Base-by-base conservation (phyloP, 2,888 invertebrate species). In the Dryadula phaetusa region DNA sequence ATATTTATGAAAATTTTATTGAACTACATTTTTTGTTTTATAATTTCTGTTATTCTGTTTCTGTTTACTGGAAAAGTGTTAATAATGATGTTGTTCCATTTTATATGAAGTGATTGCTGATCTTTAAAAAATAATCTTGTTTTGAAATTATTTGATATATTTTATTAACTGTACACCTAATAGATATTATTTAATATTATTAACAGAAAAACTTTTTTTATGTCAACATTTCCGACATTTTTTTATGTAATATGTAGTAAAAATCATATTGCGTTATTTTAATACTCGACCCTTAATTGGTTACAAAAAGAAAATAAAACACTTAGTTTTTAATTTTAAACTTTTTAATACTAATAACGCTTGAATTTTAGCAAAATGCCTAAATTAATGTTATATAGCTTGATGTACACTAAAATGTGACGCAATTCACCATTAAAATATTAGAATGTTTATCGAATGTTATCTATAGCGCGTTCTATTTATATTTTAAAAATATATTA, bases 381-480 rank as follows among this genome's bases (percentile, higher is more conserved):
- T 54, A 20, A n/a, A 37, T 22, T 20, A 40, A 22, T n/a, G 8
- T 37, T 22, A 14, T 22, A n/a, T 40, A 40, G 37, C 40, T 40
- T 56, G 32, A 52, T 52, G 37, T 18, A 28, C n/a, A 32, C 6
- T 52, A 16, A 25, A 20, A 62, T 53, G 47, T 60, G 28, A 44
- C n/a, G 25, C n/a, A 16, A 34, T 54, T 54, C 12, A 32, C 32
- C 20, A 37, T 56, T 56, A 25, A 56, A 56, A 40, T 22, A n/a
- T 40, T 40, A 25, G 22, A 40, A 56, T 56, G 56, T 40, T n/a
- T 56, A 40, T 56, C 22, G 40, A 46, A 25, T 46, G 60, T 46
- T 60, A 60, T 60, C 42, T 60, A 44, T 60, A 46, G 25, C 46
- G 46, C 60, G 42, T 54, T 56, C 40, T 56, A 56, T 56, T 56